Evolutionary conservation across 64 coral and sea anemone species (phyloP).

Genomic region (Stylophora pistillata): DNA sequence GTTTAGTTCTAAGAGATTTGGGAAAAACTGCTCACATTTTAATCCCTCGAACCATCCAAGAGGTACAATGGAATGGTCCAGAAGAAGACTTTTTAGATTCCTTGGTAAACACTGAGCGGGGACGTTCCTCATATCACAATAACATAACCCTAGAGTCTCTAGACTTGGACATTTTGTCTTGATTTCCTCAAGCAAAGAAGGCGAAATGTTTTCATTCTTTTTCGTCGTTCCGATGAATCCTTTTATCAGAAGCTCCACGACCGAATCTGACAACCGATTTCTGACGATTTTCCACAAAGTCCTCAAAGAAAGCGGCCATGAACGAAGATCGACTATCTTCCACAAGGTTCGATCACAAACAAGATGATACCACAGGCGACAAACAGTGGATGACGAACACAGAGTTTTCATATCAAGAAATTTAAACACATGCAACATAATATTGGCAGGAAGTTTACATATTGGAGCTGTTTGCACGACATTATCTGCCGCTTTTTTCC

Average conservation of each 20-base stretch:
- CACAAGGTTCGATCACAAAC: constrained; percentile 87
- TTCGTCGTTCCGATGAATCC: constrained; percentile 95
- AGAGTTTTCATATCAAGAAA: constrained; percentile 89
- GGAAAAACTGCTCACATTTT: constrained; percentile 64
- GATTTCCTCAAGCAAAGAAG: constrained; percentile 89
- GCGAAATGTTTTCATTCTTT: constrained; percentile 90
- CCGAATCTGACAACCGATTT: constrained; percentile 85
- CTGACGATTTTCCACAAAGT: constrained; percentile 86
- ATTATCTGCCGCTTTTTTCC: constrained; percentile 64
- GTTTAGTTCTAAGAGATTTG: constrained; percentile 67
- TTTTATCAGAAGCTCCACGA: constrained; percentile 83
- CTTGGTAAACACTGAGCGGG: constrained; percentile 69
- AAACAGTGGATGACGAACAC: constrained; percentile 85
- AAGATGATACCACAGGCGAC: constrained; percentile 89
- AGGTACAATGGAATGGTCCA: constrained; percentile 93
- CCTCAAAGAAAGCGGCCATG: constrained; percentile 74
- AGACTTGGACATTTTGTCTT: constrained; percentile 80
- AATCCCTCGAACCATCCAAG: constrained; percentile 94
- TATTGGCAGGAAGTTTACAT: constrained; percentile 82
- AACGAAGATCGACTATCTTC: constrained; percentile 76
- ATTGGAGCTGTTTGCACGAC: constrained; percentile 80
- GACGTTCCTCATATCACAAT: constrained; percentile 93
- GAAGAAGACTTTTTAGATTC: constrained; percentile 68
- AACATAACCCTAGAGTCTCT: constrained; percentile 72
- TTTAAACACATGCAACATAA: constrained; percentile 88